phyloP scores from a whole-genome alignment of 2,113 vertebrate species.

The Mola mola region DNA sequence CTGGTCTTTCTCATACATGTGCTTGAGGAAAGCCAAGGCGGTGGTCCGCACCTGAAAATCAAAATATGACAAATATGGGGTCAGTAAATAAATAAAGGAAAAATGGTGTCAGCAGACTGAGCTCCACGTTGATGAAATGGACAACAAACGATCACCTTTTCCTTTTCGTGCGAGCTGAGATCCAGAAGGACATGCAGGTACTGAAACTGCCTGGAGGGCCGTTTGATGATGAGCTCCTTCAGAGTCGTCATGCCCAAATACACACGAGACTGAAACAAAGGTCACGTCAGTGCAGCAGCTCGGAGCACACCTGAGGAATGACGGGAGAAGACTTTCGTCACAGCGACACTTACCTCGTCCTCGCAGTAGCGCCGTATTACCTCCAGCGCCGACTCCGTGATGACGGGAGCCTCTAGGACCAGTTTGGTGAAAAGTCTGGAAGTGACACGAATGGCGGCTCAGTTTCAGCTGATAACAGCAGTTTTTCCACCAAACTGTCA shows the following conservation, averaged over 20 bases:
- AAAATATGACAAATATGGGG: background rate
- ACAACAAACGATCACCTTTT: constrained; percentile 84
- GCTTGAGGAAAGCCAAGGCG: constrained; percentile 91
- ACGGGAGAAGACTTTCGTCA: background rate
- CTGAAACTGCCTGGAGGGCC: constrained; percentile 92
- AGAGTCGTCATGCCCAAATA: constrained; percentile 94
- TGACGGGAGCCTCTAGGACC: constrained; percentile 91
- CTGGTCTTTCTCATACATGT: constrained; percentile 94
- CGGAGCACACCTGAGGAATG: background rate
- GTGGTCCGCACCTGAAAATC: constrained; percentile 89
- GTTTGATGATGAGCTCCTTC: constrained; percentile 92
- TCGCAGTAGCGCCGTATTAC: constrained; percentile 96
- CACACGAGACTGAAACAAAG: constrained; percentile 86
- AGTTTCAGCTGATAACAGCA: background rate
- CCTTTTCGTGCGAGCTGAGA: constrained; percentile 95
- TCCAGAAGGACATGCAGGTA: constrained; percentile 93
- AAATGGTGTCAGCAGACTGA: background rate
- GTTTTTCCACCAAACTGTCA: too few relatives aligned
- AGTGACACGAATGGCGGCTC: background rate
- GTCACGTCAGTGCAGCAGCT: background rate
- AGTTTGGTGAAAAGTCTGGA: constrained; percentile 92
- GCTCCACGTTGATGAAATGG: background rate
- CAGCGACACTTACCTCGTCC: constrained; percentile 84
- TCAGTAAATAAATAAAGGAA: background rate
- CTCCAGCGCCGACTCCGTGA: constrained; percentile 91